Conservation (phyloP, 2,888 invertebrate species). For the Polylopha cassiicola region DNA sequence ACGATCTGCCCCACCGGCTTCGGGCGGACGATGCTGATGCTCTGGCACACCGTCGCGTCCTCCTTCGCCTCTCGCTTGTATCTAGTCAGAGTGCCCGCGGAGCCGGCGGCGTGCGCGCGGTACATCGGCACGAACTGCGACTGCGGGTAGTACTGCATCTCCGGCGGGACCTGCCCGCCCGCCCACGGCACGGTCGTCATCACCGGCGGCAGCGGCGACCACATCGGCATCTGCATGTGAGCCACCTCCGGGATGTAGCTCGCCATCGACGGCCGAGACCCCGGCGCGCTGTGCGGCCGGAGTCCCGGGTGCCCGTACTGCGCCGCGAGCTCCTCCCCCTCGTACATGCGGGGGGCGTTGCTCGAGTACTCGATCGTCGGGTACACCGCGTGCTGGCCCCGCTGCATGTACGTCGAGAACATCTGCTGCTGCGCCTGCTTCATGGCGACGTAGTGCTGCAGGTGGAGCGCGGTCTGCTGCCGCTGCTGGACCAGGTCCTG, state of each 20-base stretch:
- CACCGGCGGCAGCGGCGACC: slow-evolving; percentile 61
- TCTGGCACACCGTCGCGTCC: slow-evolving; percentile 73
- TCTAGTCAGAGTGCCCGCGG: slow-evolving; percentile 67
- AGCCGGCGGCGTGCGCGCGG: slow-evolving; percentile 66
- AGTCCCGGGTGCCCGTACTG: slow-evolving; percentile 58
- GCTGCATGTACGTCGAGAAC: slow-evolving; percentile 59
- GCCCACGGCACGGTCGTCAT: slow-evolving; percentile 62
- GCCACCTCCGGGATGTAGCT: slow-evolving; percentile 50
- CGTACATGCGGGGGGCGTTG: slow-evolving; percentile 49
- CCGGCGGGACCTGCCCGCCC: slow-evolving; percentile 53
- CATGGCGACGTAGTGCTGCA: slow-evolving; percentile 74
- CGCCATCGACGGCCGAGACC: slow-evolving; percentile 54
- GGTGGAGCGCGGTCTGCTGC: slow-evolving; percentile 68
- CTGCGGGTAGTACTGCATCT: slow-evolving; percentile 69
- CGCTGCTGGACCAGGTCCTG: slow-evolving; percentile 64
- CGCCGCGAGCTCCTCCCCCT: slow-evolving; percentile 54
- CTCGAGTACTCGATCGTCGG: slow-evolving; percentile 56
- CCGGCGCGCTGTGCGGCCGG: slow-evolving; percentile 63
- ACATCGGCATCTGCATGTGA: slow-evolving; percentile 65
- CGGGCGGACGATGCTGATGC: slow-evolving; percentile 71
- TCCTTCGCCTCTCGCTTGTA: slow-evolving; percentile 61
- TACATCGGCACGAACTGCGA: slow-evolving; percentile 68
- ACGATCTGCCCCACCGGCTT: slow-evolving; percentile 73
- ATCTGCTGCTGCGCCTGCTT: slow-evolving; percentile 74
- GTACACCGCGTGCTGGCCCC: slow-evolving; percentile 65